These are phyloP conservation scores for Thryonomys swinderianus DNA, from an alignment of 2,113 vertebrate genomes.

Conservation along the genomic window DNA sequence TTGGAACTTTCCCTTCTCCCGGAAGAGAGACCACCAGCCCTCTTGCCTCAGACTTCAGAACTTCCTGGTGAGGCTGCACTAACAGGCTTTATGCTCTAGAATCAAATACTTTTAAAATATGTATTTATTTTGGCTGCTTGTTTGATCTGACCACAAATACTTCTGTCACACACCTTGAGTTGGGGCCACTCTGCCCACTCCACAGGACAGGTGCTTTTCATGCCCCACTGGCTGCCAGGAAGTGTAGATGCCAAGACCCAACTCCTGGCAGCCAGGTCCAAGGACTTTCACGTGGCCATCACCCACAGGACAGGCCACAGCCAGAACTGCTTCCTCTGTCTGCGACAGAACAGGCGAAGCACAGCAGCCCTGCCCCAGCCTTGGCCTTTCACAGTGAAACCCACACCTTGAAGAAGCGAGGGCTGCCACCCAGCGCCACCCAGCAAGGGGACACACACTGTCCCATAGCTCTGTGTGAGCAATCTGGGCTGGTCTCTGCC, in stretches of 20 bases:
- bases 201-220: neutral
- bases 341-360: neutral
- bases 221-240: neutral
- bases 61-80: neutral
- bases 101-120: neutral
- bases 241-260: neutral
- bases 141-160: neutral
- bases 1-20: constrained; percentile 29
- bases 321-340: neutral
- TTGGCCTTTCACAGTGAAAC: too few relatives aligned
- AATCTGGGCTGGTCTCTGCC: too few relatives aligned
- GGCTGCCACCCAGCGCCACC: too few relatives aligned
- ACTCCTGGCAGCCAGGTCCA: neutral
- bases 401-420: too few relatives aligned
- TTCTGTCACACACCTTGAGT: neutral
- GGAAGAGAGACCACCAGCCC: neutral
- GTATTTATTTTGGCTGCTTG: constrained; percentile 18
- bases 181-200: neutral
- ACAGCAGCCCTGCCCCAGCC: too few relatives aligned
- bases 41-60: neutral
- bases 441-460: too few relatives aligned
- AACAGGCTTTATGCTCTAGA: neutral
- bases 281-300: neutral
- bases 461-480: too few relatives aligned
- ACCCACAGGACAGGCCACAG: neutral